Evolutionary conservation across 2,113 vertebrate genomes (phyloP).

Genomic region (Anolis sagrei): DNA sequence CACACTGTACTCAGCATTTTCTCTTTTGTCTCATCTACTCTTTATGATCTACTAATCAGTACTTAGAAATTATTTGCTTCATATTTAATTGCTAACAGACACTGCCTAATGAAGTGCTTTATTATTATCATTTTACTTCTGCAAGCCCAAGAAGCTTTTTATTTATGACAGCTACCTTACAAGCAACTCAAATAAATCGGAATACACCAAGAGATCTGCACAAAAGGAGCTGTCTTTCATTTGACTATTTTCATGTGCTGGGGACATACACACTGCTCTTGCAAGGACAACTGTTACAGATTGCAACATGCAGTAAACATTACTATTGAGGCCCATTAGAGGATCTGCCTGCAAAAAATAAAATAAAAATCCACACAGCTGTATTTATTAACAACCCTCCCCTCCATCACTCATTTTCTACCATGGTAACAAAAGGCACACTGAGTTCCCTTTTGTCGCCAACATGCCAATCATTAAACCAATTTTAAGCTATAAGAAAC

Average conservation of each 20-base stretch:
- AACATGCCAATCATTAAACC: not conserved
- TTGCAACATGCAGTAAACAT: not conserved
- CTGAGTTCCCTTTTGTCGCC: not conserved
- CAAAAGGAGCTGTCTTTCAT: not conserved
- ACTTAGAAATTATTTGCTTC: not conserved
- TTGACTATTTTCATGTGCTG: accelerated
- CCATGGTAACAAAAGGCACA: not conserved
- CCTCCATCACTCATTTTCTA: not conserved
- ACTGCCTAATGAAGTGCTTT: constrained; percentile 2
- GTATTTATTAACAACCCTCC: not conserved
- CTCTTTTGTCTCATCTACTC: not conserved
- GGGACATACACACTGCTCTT: not conserved
- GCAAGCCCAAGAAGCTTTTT: not conserved
- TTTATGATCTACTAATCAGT: constrained; percentile 13
- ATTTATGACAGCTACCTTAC: not conserved
- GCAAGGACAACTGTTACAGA: not conserved
- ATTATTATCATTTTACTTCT: constrained; percentile 12
- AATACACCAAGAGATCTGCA: not conserved
- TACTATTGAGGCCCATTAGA: not conserved
- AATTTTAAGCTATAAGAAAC: not conserved
- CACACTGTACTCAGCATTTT: not conserved
- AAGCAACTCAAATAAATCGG: not conserved
- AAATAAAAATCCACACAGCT: not conserved
- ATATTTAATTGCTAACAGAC: not conserved
- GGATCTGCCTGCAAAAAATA: not conserved